phyloP scores from a whole-genome alignment of 1,140 invertebrate species.

The Maniola jurtina region DNA sequence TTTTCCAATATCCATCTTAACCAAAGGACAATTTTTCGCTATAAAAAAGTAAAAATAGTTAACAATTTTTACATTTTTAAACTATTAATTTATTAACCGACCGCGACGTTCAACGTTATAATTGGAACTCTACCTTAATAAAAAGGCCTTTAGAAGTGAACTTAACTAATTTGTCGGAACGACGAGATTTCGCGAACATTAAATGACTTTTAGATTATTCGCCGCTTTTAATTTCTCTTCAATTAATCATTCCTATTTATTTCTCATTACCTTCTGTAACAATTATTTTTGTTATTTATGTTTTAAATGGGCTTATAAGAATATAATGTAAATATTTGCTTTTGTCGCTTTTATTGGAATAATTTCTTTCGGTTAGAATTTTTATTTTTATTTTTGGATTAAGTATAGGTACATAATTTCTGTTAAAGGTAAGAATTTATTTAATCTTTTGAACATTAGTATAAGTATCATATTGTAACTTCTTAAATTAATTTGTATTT shows the following conservation, averaged over 20 bases:
- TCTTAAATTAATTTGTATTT: no score
- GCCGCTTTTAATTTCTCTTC: slow-evolving; percentile 22
- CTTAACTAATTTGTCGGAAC: slow-evolving; percentile 25
- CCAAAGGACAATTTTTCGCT: no score
- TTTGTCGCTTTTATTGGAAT: neutral
- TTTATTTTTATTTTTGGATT: neutral
- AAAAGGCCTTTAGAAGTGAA: slow-evolving; percentile 15
- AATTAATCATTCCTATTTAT: slow-evolving; percentile 33
- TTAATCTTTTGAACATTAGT: no score
- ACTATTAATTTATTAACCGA: no score
- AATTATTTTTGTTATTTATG: slow-evolving; percentile 26
- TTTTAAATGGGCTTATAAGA: slow-evolving; percentile 5
- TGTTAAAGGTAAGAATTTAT: no score
- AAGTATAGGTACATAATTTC: neutral
- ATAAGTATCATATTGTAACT: no score
- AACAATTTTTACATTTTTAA: no score
- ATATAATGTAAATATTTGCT: neutral
- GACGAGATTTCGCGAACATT: slow-evolving; percentile 25
- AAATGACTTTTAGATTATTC: slow-evolving; percentile 31
- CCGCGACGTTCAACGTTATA: neutral
- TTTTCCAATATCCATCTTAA: no score
- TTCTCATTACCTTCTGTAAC: slow-evolving; percentile 27
- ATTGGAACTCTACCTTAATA: slow-evolving; percentile 8
- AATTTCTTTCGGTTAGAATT: neutral
- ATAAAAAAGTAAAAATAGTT: no score